Conservation (phyloP, 2,797 vertebrate genomes). For the Danio albolineatus region DNA sequence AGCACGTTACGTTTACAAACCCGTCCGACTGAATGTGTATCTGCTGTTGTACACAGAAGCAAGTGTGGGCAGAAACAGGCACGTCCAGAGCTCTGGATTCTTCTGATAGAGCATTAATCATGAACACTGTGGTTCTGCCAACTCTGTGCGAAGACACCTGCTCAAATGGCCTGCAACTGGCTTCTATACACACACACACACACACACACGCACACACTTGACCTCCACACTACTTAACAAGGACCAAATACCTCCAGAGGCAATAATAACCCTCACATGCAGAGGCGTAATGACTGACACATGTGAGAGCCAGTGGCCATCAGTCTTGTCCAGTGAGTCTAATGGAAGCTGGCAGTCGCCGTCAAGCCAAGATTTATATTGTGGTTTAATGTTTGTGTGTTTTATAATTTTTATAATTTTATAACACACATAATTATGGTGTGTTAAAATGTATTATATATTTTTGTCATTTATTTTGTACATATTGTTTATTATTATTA, state of each 20-base stretch:
- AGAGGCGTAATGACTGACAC: slow-evolving; percentile 20
- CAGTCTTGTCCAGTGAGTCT: neutral
- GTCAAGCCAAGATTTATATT: neutral
- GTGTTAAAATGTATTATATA: too few species aligned
- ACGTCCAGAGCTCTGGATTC: slow-evolving; percentile 37
- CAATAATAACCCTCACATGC: slow-evolving; percentile 31
- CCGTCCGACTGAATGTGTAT: slow-evolving; percentile 1
- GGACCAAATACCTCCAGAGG: slow-evolving; percentile 43
- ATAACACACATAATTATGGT: too few species aligned
- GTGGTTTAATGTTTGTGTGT: neutral
- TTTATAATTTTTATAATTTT: too few species aligned
- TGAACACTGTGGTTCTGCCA: slow-evolving; percentile 48
- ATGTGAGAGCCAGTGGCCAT: slow-evolving; percentile 7
- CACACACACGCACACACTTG: slow-evolving; percentile 61
- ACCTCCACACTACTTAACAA: slow-evolving; percentile 68
- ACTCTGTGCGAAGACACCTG: slow-evolving; percentile 69
- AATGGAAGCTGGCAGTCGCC: slow-evolving; percentile 5
- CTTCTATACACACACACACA: slow-evolving; percentile 49
- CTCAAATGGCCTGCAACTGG: slow-evolving; percentile 50
- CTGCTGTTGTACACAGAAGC: slow-evolving; percentile 6
- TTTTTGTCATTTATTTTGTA: too few species aligned
- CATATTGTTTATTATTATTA: too few species aligned
- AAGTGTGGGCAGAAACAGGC: slow-evolving; percentile 38
- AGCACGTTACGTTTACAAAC: slow-evolving; percentile 1
- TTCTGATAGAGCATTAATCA: slow-evolving; percentile 42